Evolutionary conservation across 2,113 vertebrate genomes (phyloP).

Genomic region (Hippolais icterina): DNA sequence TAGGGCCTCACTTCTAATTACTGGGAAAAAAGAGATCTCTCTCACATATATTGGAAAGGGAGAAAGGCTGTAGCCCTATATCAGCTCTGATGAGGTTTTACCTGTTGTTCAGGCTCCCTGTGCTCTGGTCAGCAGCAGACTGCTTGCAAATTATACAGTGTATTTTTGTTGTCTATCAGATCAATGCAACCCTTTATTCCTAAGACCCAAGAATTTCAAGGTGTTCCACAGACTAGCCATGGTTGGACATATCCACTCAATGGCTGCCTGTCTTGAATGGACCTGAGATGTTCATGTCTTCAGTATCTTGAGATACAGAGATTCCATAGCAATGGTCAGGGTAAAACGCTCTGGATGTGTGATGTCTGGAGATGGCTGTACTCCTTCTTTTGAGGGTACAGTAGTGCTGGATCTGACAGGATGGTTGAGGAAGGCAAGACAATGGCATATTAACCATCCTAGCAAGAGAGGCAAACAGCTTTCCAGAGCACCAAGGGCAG

Average conservation of each 20-base stretch:
- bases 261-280: neutral
- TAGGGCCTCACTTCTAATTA: neutral
- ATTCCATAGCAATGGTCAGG: neutral
- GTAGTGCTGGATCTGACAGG: neutral
- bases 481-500: neutral
- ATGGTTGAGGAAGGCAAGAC: neutral
- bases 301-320: neutral
- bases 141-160: neutral
- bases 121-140: neutral
- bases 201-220: neutral
- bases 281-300: neutral
- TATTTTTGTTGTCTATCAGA: neutral
- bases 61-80: neutral
- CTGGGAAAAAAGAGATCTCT: neutral
- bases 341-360: neutral
- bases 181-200: neutral
- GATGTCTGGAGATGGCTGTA: neutral
- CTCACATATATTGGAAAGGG: neutral
- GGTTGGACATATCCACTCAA: neutral
- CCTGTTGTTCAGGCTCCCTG: neutral
- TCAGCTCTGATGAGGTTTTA: neutral
- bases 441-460: neutral
- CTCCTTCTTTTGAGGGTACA: neutral
- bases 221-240: neutral
- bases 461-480: neutral